Evolutionary conservation across 2,797 vertebrate species (phyloP).

Genomic region (Sandelia bainsii): DNA sequence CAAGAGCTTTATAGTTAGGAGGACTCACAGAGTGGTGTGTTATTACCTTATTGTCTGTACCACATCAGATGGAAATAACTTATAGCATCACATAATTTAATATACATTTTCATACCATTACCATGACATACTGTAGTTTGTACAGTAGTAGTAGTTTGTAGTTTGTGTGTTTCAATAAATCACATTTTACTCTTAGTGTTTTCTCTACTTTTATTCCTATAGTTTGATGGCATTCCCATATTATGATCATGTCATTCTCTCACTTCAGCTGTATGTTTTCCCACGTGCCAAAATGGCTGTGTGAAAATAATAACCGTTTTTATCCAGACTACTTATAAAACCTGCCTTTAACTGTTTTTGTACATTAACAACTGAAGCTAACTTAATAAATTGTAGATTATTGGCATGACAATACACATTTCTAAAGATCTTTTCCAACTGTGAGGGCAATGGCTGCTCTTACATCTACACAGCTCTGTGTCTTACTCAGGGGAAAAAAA

Average conservation of each 20-base stretch:
- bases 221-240: neutral
- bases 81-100: no score
- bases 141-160: no score
- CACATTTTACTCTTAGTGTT: no score
- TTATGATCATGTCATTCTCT: conserved; percentile 30
- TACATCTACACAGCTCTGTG: conserved; percentile 1
- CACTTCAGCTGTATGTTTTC: conserved; percentile 4
- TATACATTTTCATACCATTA: no score
- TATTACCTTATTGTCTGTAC: neutral
- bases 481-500: conserved; percentile 23
- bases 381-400: neutral
- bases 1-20: conserved; percentile 57
- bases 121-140: no score
- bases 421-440: neutral
- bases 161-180: no score
- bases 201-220: no score
- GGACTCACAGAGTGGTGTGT: conserved; percentile 26
- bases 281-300: conserved; percentile 37
- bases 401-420: no score
- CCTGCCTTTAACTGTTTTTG: conserved; percentile 9
- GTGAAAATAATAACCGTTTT: neutral
- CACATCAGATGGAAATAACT: no score
- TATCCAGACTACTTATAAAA: neutral
- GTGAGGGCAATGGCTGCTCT: conserved; percentile 30
- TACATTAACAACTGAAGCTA: conserved; percentile 1